phyloP scores from a whole-genome alignment of 2,797 vertebrate species.

The Chelmon rostratus region DNA sequence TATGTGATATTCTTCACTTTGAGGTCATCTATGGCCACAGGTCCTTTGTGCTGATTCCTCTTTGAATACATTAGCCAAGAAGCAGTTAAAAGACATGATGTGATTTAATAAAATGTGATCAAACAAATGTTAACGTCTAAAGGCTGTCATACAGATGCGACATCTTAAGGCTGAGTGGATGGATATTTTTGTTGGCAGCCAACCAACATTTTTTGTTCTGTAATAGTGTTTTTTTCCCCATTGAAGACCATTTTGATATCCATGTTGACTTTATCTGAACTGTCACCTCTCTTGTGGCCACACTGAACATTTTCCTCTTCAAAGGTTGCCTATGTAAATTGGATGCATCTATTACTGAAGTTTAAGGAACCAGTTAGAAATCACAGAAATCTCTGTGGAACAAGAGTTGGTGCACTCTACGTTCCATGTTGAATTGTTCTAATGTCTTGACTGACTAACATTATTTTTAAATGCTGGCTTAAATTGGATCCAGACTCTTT shows the following conservation, averaged over 20 bases:
- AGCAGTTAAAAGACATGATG: conserved; percentile 45
- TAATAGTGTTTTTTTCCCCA: conserved; percentile 1
- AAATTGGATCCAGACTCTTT: neutral
- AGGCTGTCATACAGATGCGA: conserved; percentile 49
- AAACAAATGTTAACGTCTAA: conserved; percentile 54
- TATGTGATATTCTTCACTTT: conserved; percentile 37
- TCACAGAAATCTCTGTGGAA: neutral
- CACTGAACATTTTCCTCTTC: neutral
- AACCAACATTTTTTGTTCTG: conserved; percentile 10
- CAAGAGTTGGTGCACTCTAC: neutral
- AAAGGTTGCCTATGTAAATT: neutral
- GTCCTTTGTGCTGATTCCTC: conserved; percentile 33
- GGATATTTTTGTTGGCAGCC: conserved; percentile 30
- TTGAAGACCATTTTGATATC: conserved; percentile 16
- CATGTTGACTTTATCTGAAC: conserved; percentile 17
- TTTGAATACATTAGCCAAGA: conserved; percentile 49
- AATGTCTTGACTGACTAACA: neutral
- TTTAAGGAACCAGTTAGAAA: neutral
- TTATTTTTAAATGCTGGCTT: neutral
- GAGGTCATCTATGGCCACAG: conserved; percentile 46
- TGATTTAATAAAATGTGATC: conserved; percentile 56
- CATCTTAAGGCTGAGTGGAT: conserved; percentile 30
- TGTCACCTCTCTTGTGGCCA: conserved; percentile 16
- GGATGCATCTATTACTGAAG: neutral
- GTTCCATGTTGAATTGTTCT: neutral